These are phyloP conservation scores for Pseudanteris insignis DNA, from an alignment of 2,888 invertebrate species.

Conservation along the genomic window DNA sequence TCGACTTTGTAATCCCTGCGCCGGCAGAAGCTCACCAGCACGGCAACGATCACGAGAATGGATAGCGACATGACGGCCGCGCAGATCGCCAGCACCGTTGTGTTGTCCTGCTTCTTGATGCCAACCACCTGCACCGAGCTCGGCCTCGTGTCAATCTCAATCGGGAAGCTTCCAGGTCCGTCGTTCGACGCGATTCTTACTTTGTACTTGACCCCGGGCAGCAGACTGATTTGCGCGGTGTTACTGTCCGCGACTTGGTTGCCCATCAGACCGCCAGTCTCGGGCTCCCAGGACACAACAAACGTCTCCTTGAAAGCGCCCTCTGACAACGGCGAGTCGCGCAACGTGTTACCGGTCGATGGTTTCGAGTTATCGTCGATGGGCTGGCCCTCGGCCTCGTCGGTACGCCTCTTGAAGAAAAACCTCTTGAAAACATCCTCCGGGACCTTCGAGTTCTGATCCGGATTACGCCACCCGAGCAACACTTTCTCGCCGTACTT, in stretches of 20 bases:
- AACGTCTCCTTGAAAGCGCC: conserved; percentile 51
- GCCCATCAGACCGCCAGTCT: conserved; percentile 62
- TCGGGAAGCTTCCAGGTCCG: conserved; percentile 63
- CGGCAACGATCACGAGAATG: conserved; percentile 47
- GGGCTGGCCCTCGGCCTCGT: conserved; percentile 46
- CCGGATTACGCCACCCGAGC: conserved; percentile 56
- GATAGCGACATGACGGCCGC: conserved; percentile 49
- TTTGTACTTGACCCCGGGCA: conserved; percentile 61
- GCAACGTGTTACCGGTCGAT: conserved; percentile 44
- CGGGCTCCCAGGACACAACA: conserved; percentile 63
- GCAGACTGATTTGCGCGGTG: conserved; percentile 61
- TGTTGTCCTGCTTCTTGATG: conserved; percentile 51
- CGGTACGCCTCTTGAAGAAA: conserved; percentile 56
- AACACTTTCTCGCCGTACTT: conserved; percentile 59
- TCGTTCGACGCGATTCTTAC: conserved; percentile 63
- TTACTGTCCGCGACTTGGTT: conserved; percentile 62
- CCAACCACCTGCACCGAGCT: conserved; percentile 50
- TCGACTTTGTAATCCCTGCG: conserved; percentile 48
- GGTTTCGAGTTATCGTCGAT: conserved; percentile 50
- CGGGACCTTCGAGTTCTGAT: conserved; percentile 54
- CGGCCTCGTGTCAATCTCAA: conserved; percentile 61
- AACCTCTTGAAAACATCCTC: conserved; percentile 59
- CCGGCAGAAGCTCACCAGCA: conserved; percentile 44
- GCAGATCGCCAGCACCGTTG: conserved; percentile 51
- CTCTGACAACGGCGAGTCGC: conserved; percentile 40